Conservation (phyloP, 2,113 vertebrate genomes). For the Oxygymnocypris stewartii region DNA sequence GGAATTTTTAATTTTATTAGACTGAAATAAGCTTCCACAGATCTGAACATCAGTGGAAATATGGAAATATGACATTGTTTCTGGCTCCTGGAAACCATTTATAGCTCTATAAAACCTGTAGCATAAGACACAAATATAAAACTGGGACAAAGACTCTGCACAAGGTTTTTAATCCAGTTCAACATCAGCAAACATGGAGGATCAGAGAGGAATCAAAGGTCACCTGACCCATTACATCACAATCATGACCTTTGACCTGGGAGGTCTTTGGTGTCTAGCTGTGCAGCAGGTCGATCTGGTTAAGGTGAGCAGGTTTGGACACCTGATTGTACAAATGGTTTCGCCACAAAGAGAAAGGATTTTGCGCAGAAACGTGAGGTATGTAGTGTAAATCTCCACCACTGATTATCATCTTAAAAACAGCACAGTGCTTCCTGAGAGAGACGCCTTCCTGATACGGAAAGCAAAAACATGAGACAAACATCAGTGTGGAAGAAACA, state of each 20-base stretch:
- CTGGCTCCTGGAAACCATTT: neutral
- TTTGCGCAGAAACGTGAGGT: too few relatives aligned
- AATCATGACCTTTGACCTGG: neutral
- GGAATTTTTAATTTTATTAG: too few relatives aligned
- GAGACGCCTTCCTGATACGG: constrained; percentile 57
- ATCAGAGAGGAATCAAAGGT: too few relatives aligned
- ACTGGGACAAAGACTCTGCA: neutral
- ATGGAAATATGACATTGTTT: neutral
- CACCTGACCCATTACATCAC: neutral
- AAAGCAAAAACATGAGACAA: constrained; percentile 53
- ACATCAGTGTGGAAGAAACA: neutral
- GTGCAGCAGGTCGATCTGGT: constrained; percentile 58
- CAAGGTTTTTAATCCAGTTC: constrained; percentile 13
- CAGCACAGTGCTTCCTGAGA: constrained; percentile 74
- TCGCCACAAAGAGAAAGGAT: too few relatives aligned
- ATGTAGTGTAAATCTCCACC: constrained; percentile 64
- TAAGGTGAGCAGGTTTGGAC: constrained; percentile 26
- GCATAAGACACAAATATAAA: too few relatives aligned
- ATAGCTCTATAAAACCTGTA: too few relatives aligned
- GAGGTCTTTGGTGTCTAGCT: constrained; percentile 76
- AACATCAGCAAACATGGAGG: constrained; percentile 1
- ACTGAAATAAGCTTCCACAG: too few relatives aligned
- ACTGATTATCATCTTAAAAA: constrained; percentile 26
- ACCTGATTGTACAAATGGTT: constrained; percentile 72
- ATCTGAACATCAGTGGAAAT: too few relatives aligned